A percentile compares a stretch with the other conserved stretches of the same genome.
Conservation (phyloP, 1,140 invertebrate species). For the Zaprionus lachaisei region DNA sequence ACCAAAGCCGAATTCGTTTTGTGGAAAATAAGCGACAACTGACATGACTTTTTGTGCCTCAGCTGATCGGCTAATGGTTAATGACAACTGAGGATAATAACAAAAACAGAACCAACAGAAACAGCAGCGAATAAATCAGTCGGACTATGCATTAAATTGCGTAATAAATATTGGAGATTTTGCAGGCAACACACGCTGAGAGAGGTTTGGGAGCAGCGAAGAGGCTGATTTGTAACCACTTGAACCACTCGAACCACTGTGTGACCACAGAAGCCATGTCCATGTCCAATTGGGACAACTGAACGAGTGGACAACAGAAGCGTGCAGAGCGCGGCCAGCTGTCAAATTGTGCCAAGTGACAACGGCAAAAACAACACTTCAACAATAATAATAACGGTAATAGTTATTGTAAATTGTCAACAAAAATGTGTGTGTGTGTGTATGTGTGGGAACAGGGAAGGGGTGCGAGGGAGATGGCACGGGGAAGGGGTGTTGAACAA, state of each 20-base stretch:
- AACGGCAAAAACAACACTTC: constrained; percentile 10
- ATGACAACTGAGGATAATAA: constrained; percentile 33
- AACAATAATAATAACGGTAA: constrained; percentile 29
- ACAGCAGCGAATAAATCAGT: constrained; percentile 3
- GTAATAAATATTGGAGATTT: constrained; percentile 22
- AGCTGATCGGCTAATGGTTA: constrained; percentile 49
- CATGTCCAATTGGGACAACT: constrained; percentile 24
- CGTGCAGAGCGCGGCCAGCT: constrained; percentile 27
- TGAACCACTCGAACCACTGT: constrained; percentile 22
- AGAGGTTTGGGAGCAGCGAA: background rate
- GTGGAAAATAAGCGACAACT: constrained; percentile 25
- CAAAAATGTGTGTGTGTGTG: constrained; percentile 8
- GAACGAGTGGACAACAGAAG: constrained; percentile 16
- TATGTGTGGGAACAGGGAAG: background rate
- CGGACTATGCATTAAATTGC: constrained; percentile 26
- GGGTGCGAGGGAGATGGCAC: background rate
- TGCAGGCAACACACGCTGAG: constrained; percentile 9
- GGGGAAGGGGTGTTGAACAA: background rate
- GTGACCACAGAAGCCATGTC: constrained; percentile 35
- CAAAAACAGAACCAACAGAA: constrained; percentile 13
- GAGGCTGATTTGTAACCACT: constrained; percentile 2
- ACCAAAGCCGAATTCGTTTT: constrained; percentile 22
- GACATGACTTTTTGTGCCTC: constrained; percentile 30
- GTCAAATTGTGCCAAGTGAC: constrained; percentile 32
- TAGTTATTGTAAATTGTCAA: constrained; percentile 39